These are phyloP conservation scores for Accipiter cooperii DNA, from an alignment of 2,113 vertebrate genomes.

Conservation along the genomic window DNA sequence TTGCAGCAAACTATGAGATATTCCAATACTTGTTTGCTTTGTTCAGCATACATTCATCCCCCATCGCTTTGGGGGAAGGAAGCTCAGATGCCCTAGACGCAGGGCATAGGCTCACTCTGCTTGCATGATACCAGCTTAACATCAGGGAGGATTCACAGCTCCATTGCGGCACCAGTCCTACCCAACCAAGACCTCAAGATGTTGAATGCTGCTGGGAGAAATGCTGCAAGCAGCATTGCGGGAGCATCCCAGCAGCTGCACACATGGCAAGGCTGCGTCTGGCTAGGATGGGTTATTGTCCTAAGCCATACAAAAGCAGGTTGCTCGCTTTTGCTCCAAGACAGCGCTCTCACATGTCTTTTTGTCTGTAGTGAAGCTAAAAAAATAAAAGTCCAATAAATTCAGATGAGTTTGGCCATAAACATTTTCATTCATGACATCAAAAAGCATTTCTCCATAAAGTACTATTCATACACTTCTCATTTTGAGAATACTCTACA, in stretches of 20 bases:
- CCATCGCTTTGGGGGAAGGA: accelerated
- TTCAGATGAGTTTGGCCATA: accelerated
- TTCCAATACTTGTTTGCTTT: neutral
- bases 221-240: accelerated
- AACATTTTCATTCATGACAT: accelerated
- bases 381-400: neutral
- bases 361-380: neutral
- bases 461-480: accelerated
- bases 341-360: accelerated
- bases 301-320: neutral
- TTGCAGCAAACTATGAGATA: neutral
- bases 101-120: neutral
- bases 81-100: too few relatives aligned
- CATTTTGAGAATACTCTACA: neutral
- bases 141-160: neutral
- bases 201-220: too few relatives aligned
- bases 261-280: neutral
- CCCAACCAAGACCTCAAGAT: neutral
- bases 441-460: neutral
- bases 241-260: neutral
- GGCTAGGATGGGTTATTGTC: neutral
- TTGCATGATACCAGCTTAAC: accelerated
- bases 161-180: neutral
- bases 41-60: neutral
- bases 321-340: neutral